Evolutionary conservation across 30 jellyfish, hydroid and myxozoan species (phyloP), one percentile per base, ranked within the genome.

Genomic region (Hydra vulgaris): DNA sequence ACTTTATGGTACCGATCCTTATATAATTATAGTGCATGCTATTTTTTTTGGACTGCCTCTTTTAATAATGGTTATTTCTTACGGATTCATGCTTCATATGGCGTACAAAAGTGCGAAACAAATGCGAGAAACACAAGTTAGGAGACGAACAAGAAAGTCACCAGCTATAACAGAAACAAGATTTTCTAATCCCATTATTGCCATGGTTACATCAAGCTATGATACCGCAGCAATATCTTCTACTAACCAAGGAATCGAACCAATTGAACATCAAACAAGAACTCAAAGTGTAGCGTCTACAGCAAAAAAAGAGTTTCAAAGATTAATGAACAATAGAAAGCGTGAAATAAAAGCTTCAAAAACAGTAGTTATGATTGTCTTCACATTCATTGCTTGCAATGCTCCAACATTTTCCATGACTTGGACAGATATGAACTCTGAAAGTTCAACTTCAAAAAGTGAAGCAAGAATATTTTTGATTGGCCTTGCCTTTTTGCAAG

Each of bases 11-110:
- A 8, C 56, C 8, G 89, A 53, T 0, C 21, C 53, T 54, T 87
- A 54, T 55, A 80, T 73, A 7, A 54, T 77, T 8, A 24, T 27
- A 7, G 25, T 77, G 5, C 79, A 87, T 27, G 82, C 73, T 5
- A 18, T 77, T 0, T 87, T 74, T 52, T 87, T 81, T 54, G 85
- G 76, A 0, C n/a, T 82, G 27, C 95, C 95, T 4, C 84, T 87
- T 25, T 70, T 79, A 23, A 66, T 87, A 55, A 87, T 87, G 95
- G 81, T 78, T 26, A 53, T 81, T n/a, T 81, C 88, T 12, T 87
- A 87, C 75, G 53, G 88, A 21, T 21, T 77, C n/a, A 78, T 87
- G 56, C 82, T 87, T 79, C 78, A 72, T 71, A 80, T 76, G 18
- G 78, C 95, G 15, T 80, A 80, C 72, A 66, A 26, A 18, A 70